Evolutionary conservation across 2,113 vertebrate species (phyloP).

Genomic region (Oryzias woworae): DNA sequence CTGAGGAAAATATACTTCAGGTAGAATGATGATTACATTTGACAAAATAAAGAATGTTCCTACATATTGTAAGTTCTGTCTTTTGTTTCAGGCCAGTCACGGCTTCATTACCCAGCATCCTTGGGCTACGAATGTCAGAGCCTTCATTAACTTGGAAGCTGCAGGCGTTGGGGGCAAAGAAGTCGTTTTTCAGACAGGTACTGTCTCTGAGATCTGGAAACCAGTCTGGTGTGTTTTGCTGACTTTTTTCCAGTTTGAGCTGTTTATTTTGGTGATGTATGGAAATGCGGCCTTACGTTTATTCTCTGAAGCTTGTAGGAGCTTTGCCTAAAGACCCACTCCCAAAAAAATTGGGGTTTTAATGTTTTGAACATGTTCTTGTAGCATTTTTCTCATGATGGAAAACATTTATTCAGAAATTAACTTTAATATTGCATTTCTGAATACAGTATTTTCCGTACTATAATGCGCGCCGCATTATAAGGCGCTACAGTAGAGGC

Average conservation of each 20-base stretch:
- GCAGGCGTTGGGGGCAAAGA: slow-evolving; percentile 98
- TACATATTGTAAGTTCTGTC: not conserved
- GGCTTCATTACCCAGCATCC: slow-evolving; percentile 98
- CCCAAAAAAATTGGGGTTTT: too few relatives aligned
- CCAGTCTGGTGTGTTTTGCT: not conserved
- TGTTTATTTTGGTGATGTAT: too few relatives aligned
- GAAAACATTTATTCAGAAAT: too few relatives aligned
- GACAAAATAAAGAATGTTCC: not conserved
- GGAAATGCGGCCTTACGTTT: too few relatives aligned
- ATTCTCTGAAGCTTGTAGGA: too few relatives aligned
- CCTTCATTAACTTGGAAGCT: slow-evolving; percentile 97
- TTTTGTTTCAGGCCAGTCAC: slow-evolving; percentile 87
- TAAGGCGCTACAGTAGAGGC: too few relatives aligned
- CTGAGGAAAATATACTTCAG: slow-evolving; percentile 95
- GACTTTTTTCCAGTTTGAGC: not conserved
- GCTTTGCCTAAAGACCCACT: too few relatives aligned
- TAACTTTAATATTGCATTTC: too few relatives aligned
- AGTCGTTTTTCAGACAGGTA: slow-evolving; percentile 98
- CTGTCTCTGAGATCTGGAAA: not conserved
- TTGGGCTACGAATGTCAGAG: slow-evolving; percentile 90
- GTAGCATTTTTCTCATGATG: too few relatives aligned
- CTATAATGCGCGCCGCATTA: too few relatives aligned
- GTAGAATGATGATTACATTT: slow-evolving; percentile 63
- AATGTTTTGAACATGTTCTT: too few relatives aligned
- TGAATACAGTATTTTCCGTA: too few relatives aligned